Evolutionary conservation across 2,888 invertebrate species (phyloP).

Genomic region (Ormyrus pomaceus): DNA sequence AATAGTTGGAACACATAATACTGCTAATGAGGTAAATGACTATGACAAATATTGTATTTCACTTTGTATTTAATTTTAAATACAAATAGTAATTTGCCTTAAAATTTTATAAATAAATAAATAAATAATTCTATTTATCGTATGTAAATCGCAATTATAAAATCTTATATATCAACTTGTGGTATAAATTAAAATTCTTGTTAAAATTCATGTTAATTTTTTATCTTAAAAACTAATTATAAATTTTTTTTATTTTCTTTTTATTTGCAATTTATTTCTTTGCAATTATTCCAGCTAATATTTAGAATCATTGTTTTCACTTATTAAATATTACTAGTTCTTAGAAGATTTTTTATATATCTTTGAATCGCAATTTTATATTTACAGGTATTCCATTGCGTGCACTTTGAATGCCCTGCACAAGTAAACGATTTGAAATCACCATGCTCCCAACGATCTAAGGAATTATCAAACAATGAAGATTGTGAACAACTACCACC

Average conservation of each 20-base stretch:
- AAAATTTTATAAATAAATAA: neutral
- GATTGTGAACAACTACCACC: conserved; percentile 42
- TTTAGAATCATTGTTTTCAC: too few relatives aligned
- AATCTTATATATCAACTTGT: too few relatives aligned
- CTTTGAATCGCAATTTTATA: conserved; percentile 49
- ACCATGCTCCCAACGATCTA: conserved; percentile 57
- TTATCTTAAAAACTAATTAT: too few relatives aligned
- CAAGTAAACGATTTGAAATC: conserved; percentile 73
- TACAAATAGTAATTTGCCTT: too few relatives aligned
- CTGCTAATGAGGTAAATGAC: conserved; percentile 93
- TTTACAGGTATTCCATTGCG: conserved; percentile 96
- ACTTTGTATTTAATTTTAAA: too few relatives aligned
- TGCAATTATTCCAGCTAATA: too few relatives aligned
- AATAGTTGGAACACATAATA: conserved; percentile 97
- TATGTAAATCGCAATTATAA: too few relatives aligned
- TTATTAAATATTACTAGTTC: too few relatives aligned
- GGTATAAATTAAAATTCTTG: too few relatives aligned
- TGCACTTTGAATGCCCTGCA: conserved; percentile 97
- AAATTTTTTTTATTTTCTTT: conserved; percentile 9
- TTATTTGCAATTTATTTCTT: conserved; percentile 18
- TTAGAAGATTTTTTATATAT: too few relatives aligned
- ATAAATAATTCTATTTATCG: neutral
- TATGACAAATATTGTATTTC: too few relatives aligned
- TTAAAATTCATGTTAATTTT: too few relatives aligned
- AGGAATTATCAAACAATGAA: conserved; percentile 43